phyloP scores from a whole-genome alignment of 2,797 vertebrate species.

The Gymnoscopelus microlampas region DNA sequence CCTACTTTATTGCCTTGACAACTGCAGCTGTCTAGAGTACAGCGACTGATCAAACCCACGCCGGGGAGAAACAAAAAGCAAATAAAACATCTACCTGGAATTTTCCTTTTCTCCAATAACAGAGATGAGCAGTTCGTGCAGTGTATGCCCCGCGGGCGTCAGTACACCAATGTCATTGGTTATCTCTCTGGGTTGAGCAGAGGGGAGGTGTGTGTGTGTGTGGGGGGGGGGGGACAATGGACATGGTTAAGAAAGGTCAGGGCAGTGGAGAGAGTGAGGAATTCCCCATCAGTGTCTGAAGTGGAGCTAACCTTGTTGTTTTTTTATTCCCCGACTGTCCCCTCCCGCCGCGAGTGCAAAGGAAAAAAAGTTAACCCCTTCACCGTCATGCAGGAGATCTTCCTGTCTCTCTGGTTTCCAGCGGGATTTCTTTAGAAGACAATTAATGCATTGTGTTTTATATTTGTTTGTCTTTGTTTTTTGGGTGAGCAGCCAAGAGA shows the following conservation, averaged over 20 bases:
- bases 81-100: slow-evolving; percentile 23
- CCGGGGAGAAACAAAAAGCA: slow-evolving; percentile 7
- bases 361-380: slow-evolving; percentile 72
- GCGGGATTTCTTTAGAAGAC: too few relatives aligned
- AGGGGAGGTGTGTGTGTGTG: not conserved
- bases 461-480: too few relatives aligned
- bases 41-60: slow-evolving; percentile 23
- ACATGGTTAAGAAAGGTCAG: slow-evolving; percentile 41
- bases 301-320: slow-evolving; percentile 65
- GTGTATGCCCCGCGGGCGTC: not conserved
- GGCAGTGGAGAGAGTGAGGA: slow-evolving; percentile 64
- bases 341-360: slow-evolving; percentile 59
- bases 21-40: slow-evolving; percentile 14
- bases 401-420: slow-evolving; percentile 6
- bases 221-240: slow-evolving; percentile 48
- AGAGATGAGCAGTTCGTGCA: slow-evolving; percentile 4
- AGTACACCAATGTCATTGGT: not conserved
- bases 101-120: slow-evolving; percentile 18
- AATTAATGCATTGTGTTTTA: too few relatives aligned
- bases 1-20: not conserved
- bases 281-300: slow-evolving; percentile 73
- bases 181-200: not conserved
- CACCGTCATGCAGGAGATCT: slow-evolving; percentile 31
- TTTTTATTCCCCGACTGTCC: slow-evolving; percentile 27
- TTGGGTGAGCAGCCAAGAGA: too few relatives aligned